Base-by-base conservation (phyloP, 2,888 invertebrate species). In the Gastrophysa polygoni region DNA sequence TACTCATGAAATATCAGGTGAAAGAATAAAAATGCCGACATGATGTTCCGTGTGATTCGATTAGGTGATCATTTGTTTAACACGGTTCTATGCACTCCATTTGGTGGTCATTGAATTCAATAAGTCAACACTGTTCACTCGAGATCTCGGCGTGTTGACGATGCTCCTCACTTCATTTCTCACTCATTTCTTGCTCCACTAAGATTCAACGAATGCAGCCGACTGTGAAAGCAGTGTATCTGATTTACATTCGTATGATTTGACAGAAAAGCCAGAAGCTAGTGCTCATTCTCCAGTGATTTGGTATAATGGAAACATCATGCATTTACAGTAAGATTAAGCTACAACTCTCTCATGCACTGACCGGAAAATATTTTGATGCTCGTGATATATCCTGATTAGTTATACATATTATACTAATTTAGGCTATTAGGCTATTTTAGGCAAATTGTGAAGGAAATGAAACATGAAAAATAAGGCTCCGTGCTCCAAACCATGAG, bases 31-130 rank as follows among this genome's bases (percentile, higher is more conserved):
- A 64, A 52, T 49, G 38, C 52, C 43, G 44, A 52, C 57, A 57
- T 43, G 54, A 54, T 43, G 63, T 55, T 66, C 63, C 60, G 60
- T 66, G 28, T 78, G 77, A 80, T 80, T 79, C 78, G 79, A 80
- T 80, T 79, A 79, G 77, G 77, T 75, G 77, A 77, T 77, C 78
- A 78, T 79, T 79, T 79, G 78, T 79, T 80, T 78, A 76, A 69
- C 73, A 73, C 78, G 76, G 74, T 68, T 76, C 73, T 68, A 73
- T 79, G 74, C 80, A 77, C 80, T 80, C 79, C 77, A 79, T 80
- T 80, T 79, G 77, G 77, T 77, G 78, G 77, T 75, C 79, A 79
- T 75, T 78, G 80, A 79, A 77, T 79, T 77, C 76, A 71, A 73
- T 71, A 61, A 63, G 65, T 59, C 64, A 64, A 63, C 64, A 38